Base-by-base conservation (phyloP, 2,113 vertebrate species). In the Cyrtonyx montezumae region DNA sequence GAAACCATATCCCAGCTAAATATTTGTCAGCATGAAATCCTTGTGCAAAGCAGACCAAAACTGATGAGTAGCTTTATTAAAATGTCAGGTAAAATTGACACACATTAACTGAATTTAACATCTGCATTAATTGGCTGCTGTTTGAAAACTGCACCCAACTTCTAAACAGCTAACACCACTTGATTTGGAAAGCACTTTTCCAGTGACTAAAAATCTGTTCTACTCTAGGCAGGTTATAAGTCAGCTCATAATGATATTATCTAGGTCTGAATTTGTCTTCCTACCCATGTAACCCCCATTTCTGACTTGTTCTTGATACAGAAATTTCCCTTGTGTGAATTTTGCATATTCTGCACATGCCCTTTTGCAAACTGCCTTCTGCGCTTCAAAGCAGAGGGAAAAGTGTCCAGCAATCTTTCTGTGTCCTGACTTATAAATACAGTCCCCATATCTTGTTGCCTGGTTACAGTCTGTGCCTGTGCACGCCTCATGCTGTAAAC, bases 41-140 rank as follows among this genome's bases (percentile, higher is more conserved):
- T 36, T 22, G 15, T 22, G 19, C 22, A 71, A 37, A 40, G 25
- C 13, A 40, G 36, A 22, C 37, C 51, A 56, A 56, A 73, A 22
- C 16, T 5, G 8, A 43, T 15, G 22, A 32, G 21, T 42, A 32
- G 34, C 36, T 56, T 73, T 36, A 17, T 40, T 43, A 53, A 56
- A 73, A 30, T 37, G 21, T 40, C 55, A n/a, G 51, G 25, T 55
- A 43, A 51, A 23, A 56, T 6, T 74, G 51, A 87, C 62, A 90
- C 81, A 94, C 28, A 91, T 90, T 92, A 87, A 88, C 88, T 80
- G 80, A 68, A 61, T 91, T 83, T 37, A 79, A 40, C 65, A 86
- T 70, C 73, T 80, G 23, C 70, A 62, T 40, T 40, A 68, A 69
- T 73, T 68, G 69, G 62, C 48, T 62, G 25, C 25, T 65, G 37